These are phyloP conservation scores for Maccullochella peelii DNA, from an alignment of 2,113 vertebrate genomes.

Conservation along the genomic window DNA sequence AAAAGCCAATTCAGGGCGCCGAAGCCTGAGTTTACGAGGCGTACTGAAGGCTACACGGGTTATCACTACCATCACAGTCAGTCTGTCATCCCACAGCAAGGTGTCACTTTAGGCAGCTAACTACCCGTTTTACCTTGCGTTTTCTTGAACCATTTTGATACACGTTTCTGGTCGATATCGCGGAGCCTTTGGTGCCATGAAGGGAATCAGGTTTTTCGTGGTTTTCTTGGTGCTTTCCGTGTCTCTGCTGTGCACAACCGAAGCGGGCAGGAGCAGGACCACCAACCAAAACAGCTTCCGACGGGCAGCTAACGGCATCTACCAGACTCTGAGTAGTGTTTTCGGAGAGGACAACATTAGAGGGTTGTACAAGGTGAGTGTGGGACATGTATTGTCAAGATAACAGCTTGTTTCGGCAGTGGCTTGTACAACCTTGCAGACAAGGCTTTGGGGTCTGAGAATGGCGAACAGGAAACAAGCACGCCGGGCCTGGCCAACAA, in stretches of 20 bases:
- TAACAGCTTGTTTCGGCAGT: fast-evolving
- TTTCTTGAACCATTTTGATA: conserved; percentile 8
- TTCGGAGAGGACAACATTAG: conserved; percentile 94
- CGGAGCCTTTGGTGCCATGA: conserved; percentile 52
- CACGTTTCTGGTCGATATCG: neutral
- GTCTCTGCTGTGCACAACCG: conserved; percentile 70
- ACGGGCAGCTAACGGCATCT: conserved; percentile 87
- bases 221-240: conserved; percentile 75
- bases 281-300: conserved; percentile 89
- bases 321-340: conserved; percentile 89
- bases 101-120: conserved; percentile 57
- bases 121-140: neutral
- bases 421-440: neutral
- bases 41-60: conserved; percentile 47
- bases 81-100: conserved; percentile 14
- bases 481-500: conserved; percentile 40
- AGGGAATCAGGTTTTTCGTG: conserved; percentile 57
- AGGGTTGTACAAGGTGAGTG: conserved; percentile 89
- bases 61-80: conserved; percentile 21
- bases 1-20: neutral
- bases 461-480: conserved; percentile 40
- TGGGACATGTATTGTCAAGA: neutral
- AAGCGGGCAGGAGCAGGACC: conserved; percentile 86
- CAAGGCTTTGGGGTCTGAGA: neutral
- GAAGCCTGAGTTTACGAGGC: neutral